A percentile compares a stretch with the other conserved stretches of the same genome.
phyloP scores from a whole-genome alignment of 1,140 invertebrate species.

The Zelostemma sp. region DNA sequence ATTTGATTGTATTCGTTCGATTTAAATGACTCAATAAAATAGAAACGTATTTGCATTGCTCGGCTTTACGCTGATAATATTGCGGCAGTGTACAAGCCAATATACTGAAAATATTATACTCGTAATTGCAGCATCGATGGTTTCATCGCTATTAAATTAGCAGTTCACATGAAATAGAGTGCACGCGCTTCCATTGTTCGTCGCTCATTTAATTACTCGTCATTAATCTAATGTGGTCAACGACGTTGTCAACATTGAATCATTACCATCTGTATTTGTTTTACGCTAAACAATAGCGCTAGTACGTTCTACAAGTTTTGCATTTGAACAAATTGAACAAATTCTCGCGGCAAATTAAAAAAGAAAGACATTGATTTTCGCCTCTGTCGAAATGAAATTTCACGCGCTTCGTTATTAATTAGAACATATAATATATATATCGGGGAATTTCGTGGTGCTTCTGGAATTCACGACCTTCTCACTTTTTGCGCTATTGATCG shows the following conservation, averaged over 20 bases:
- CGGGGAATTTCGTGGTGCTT: no score
- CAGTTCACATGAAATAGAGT: constrained; percentile 1
- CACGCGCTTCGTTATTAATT: no score
- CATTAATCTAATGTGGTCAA: not conserved
- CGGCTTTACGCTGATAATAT: not conserved
- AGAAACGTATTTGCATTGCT: not conserved
- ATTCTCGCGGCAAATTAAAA: no score
- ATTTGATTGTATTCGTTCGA: no score
- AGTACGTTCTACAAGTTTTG: no score
- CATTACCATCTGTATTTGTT: not conserved
- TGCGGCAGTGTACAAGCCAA: not conserved
- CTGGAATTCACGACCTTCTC: no score
- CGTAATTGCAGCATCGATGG: constrained; percentile 1
- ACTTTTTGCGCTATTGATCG: constrained; percentile 18
- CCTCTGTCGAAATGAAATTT: no score
- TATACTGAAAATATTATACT: not conserved
- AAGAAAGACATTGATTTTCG: no score
- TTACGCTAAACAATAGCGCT: not conserved
- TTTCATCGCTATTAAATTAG: constrained; percentile 3
- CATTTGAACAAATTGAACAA: no score
- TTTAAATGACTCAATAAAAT: no score
- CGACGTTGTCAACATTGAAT: not conserved
- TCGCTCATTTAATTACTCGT: not conserved
- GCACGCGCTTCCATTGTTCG: constrained; percentile 3
- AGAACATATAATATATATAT: no score